Evolutionary conservation across 1,140 invertebrate species (phyloP), one percentile per base, ranked within the genome.

Genomic region (Galleria mellonella): DNA sequence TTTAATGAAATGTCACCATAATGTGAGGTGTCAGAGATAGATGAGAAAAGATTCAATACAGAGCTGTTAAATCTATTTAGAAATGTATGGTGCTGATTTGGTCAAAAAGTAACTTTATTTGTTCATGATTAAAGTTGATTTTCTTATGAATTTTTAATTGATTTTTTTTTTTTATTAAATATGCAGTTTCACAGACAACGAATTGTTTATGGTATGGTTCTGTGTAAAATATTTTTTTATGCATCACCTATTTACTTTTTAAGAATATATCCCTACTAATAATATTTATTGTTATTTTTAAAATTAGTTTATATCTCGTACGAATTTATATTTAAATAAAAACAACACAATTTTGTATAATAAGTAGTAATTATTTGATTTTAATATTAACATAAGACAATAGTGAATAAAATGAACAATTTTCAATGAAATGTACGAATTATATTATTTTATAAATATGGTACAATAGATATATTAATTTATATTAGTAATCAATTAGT

Each of bases 401-500:
- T 42, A 13, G 45, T 39, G 31, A 32, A 36, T n/a, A n/a, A n/a
- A 17, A 35, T 36, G 12, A 41, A 40, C 17, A 40, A 47, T 17
- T 17, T 47, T 40, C 30, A 15, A 11, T 23, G 17, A 23, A 23
- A 23, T 6, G 17, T 3, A 23, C 17, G 17, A 23, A 23, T 23
- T 23, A 3, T 23, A 6, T 23, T 23, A 23, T 23, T 23, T 23
- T 3, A 6, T 23, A 23, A 23, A 23, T 23, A 6, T 23, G 17
- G 17, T 23, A 23, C 17, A 23, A 23, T 23, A 2, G 17, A 23
- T 6, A 23, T 23, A 23, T 23, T 23, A 23, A 23, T 23, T 23
- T 23, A 23, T 23, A n/a, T 23, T 23, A 23, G 2, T 23, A 23
- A 6, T 23, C 6, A 23, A 23, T 23, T 23, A 23, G 17, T 23